Evolutionary conservation across 1,140 invertebrate genomes (phyloP).

Genomic region (Zophobas atratus): DNA sequence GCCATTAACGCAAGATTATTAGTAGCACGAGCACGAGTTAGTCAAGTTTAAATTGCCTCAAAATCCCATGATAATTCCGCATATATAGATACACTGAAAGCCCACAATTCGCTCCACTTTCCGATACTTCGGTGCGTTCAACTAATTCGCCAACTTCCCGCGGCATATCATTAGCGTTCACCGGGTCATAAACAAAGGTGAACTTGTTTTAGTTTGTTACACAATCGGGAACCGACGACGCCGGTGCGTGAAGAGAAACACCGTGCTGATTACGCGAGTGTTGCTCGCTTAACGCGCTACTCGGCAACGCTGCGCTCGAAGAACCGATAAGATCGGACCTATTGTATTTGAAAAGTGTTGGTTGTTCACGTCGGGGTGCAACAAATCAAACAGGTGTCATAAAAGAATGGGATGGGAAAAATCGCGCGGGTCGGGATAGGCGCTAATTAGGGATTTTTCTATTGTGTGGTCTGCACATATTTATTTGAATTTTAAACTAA

Average conservation of each 20-base stretch:
- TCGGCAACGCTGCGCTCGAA: constrained; percentile 3
- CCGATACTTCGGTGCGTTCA: constrained; percentile 34
- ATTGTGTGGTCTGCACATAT: no score
- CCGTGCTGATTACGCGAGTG: constrained; percentile 19
- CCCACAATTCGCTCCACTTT: constrained; percentile 43
- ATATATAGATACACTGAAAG: constrained; percentile 26
- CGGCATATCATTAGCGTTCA: constrained; percentile 44
- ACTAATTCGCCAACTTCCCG: constrained; percentile 39
- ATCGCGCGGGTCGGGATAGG: no score
- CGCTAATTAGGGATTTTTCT: no score
- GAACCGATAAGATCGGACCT: constrained; percentile 1
- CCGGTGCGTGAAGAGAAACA: constrained; percentile 20
- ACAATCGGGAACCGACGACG: constrained; percentile 35
- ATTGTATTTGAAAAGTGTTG: constrained; percentile 16
- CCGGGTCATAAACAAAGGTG: constrained; percentile 47
- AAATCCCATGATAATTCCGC: constrained; percentile 24
- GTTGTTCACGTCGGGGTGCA: constrained; percentile 12
- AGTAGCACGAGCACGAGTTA: constrained; percentile 20
- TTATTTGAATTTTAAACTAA: no score
- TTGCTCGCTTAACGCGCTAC: constrained; percentile 21
- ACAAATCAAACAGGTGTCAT: constrained; percentile 25
- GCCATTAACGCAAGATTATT: constrained; percentile 18
- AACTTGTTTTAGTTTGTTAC: constrained; percentile 46
- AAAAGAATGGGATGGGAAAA: constrained; percentile 1
- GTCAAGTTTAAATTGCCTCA: constrained; percentile 25